A percentile compares a stretch with the other conserved stretches of the same genome.
These are phyloP conservation scores for Chionoecetes opilio DNA, from an alignment of 1,140 invertebrate genomes.

Conservation along the genomic window DNA sequence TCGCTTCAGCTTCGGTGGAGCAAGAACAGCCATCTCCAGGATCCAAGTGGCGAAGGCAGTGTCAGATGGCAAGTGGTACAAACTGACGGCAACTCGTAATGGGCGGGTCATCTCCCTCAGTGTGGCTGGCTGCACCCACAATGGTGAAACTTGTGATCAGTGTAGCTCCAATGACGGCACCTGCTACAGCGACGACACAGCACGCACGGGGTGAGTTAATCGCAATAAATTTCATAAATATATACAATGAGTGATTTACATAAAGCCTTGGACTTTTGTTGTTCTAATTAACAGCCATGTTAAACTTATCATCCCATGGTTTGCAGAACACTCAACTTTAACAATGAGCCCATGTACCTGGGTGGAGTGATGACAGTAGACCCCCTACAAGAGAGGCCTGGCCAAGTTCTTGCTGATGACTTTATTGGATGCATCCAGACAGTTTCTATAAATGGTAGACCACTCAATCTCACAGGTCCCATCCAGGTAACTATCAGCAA, in stretches of 20 bases:
- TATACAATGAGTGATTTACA: too few species aligned
- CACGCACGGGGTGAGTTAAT: constrained; percentile 90
- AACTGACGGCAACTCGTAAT: constrained; percentile 95
- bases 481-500: constrained; percentile 82
- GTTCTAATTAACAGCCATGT: not conserved
- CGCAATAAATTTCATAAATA: not conserved
- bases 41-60: constrained; percentile 89
- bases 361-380: constrained; percentile 93
- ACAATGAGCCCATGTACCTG: constrained; percentile 92
- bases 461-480: constrained; percentile 91
- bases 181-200: constrained; percentile 93
- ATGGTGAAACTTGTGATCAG: constrained; percentile 93
- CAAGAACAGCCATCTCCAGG: constrained; percentile 92
- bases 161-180: constrained; percentile 91
- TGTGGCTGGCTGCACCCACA: constrained; percentile 86
- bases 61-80: constrained; percentile 95
- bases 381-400: constrained; percentile 92
- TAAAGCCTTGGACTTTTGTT: not conserved
- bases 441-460: constrained; percentile 92
- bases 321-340: constrained; percentile 94
- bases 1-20: constrained; percentile 94
- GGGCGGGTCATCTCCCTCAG: constrained; percentile 93
- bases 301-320: not conserved
- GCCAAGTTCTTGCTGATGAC: constrained; percentile 95
- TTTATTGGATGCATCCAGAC: constrained; percentile 96